Percentiles rank a stretch among this genome's conserved stretches.
phyloP scores from a whole-genome alignment of 2,797 vertebrate genomes.

The Ataeniobius toweri region DNA sequence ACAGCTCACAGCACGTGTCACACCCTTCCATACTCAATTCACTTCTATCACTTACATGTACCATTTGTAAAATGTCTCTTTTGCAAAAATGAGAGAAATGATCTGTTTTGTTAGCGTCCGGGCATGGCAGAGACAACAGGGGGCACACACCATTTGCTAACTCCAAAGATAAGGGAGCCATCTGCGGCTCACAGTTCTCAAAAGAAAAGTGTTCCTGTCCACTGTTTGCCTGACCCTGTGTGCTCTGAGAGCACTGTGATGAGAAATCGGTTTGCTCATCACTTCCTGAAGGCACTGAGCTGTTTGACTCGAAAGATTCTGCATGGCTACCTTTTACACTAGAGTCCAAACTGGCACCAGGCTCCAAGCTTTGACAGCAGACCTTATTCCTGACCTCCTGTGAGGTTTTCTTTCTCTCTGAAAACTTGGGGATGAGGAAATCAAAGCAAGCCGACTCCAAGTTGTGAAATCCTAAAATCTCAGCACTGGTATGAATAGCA shows the following conservation, averaged over 20 bases:
- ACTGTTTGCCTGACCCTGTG: conserved; percentile 76
- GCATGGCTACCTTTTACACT: conserved; percentile 58
- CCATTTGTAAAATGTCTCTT: conserved; percentile 69
- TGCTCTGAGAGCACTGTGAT: conserved; percentile 81
- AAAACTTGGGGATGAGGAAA: conserved; percentile 92
- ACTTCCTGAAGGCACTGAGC: conserved; percentile 69
- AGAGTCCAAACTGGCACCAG: conserved; percentile 29
- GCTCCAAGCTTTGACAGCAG: conserved; percentile 75
- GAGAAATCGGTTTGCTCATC: conserved; percentile 68
- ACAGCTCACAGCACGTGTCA: conserved; percentile 62
- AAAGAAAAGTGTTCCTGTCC: conserved; percentile 81
- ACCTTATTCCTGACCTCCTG: conserved; percentile 72
- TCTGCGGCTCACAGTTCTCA: conserved; percentile 76
- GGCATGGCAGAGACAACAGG: conserved; percentile 70
- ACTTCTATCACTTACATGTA: conserved; percentile 59
- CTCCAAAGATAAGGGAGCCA: conserved; percentile 66
- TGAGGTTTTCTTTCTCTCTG: conserved; percentile 71
- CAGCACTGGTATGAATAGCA: conserved; percentile 88
- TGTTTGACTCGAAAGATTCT: conserved; percentile 46
- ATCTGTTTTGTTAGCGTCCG: conserved; percentile 53
- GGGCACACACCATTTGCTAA: conserved; percentile 66
- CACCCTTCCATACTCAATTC: conserved; percentile 63
- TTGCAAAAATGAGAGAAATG: conserved; percentile 56
- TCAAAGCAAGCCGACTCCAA: conserved; percentile 94
- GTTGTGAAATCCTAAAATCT: conserved; percentile 88